These are phyloP conservation scores for Temnopleurus reevesii DNA, from an alignment of 53 echinoderm and acorn worm genomes.

Conservation along the genomic window DNA sequence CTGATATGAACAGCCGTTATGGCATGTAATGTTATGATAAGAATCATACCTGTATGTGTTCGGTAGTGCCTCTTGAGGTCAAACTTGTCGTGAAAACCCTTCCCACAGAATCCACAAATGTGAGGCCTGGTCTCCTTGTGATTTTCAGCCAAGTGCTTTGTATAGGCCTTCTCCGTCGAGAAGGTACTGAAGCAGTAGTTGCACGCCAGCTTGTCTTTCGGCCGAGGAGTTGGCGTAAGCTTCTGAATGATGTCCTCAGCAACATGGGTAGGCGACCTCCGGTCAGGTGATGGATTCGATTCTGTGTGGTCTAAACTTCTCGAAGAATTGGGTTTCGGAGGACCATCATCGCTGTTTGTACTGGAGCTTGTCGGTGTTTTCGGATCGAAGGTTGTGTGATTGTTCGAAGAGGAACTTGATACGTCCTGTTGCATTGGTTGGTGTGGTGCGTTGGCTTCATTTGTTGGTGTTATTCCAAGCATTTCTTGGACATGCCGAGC, in stretches of 20 bases:
- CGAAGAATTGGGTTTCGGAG: neutral
- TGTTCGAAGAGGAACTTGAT: too few relatives aligned
- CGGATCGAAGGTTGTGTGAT: too few relatives aligned
- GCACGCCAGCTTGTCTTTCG: neutral
- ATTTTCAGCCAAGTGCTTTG: neutral
- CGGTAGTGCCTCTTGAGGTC: constrained; percentile 70
- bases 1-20: too few relatives aligned
- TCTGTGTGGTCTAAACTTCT: neutral
- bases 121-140: constrained; percentile 43
- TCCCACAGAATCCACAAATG: constrained; percentile 60
- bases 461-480: too few relatives aligned
- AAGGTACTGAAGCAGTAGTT: neutral
- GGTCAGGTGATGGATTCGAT: neutral
- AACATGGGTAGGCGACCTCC: neutral
- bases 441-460: neutral
- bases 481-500: neutral
- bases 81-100: constrained; percentile 76
- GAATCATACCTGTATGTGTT: constrained; percentile 69
- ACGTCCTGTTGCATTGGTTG: neutral
- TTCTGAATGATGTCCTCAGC: too few relatives aligned
- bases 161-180: neutral
- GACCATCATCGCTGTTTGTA: neutral
- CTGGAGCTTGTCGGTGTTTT: neutral
- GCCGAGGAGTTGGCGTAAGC: neutral
- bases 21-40: too few relatives aligned